Evolutionary conservation across 64 coral and sea anemone species (phyloP).

Genomic region (Stylophora pistillata): DNA sequence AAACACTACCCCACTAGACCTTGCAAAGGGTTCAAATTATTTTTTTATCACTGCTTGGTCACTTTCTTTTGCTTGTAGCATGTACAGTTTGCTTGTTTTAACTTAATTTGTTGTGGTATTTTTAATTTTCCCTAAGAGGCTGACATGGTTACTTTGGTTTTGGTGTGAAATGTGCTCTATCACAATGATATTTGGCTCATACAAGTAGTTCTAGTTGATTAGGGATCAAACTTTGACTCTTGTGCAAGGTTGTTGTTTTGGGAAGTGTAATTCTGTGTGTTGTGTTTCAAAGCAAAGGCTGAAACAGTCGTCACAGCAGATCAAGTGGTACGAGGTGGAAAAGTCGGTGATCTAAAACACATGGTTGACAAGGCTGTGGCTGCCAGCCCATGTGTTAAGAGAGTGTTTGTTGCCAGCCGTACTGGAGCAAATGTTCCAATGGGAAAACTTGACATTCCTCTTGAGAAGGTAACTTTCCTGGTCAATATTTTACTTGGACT

Average conservation of each 20-base stretch:
- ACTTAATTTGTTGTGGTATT: too few species aligned
- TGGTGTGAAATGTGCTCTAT: too few species aligned
- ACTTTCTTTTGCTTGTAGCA: too few species aligned
- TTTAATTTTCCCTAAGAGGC: too few species aligned
- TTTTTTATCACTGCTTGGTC: too few species aligned
- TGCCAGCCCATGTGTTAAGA: conserved; percentile 82
- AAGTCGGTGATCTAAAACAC: conserved; percentile 77
- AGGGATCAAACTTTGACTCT: neutral
- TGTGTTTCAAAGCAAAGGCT: conserved; percentile 64
- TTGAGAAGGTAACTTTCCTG: conserved; percentile 70
- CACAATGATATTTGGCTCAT: too few species aligned
- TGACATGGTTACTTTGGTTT: too few species aligned
- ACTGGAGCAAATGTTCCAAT: conserved; percentile 91
- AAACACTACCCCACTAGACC: too few species aligned
- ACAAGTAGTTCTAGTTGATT: too few species aligned
- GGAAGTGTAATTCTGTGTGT: neutral
- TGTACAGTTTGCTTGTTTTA: too few species aligned
- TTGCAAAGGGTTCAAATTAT: too few species aligned
- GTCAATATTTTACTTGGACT: neutral
- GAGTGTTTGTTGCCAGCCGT: conserved; percentile 92
- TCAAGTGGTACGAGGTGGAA: conserved; percentile 87
- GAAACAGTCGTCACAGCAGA: conserved; percentile 96
- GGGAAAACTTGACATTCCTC: conserved; percentile 85
- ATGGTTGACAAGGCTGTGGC: conserved; percentile 85
- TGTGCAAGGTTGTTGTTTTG: neutral